phyloP scores from a whole-genome alignment of 2,888 invertebrate genomes.

The Cephus nigrinus region DNA sequence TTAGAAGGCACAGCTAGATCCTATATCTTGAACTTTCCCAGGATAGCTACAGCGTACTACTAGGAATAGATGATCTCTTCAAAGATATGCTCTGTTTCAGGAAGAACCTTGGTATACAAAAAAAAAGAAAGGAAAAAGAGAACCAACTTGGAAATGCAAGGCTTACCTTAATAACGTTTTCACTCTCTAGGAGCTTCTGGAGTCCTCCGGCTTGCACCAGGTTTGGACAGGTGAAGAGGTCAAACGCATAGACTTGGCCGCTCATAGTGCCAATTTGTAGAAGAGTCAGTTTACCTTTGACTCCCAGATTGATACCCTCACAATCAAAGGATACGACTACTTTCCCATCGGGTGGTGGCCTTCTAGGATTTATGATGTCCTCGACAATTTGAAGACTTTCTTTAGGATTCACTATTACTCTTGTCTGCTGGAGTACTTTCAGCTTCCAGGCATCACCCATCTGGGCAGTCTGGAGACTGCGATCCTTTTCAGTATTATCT shows the following conservation, averaged over 20 bases:
- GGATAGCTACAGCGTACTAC: background rate
- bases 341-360: slow-evolving; percentile 56
- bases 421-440: slow-evolving; percentile 83
- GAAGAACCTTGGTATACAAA: background rate
- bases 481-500: slow-evolving; percentile 80
- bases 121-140: background rate
- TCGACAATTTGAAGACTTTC: slow-evolving; percentile 83
- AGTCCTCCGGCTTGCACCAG: slow-evolving; percentile 84
- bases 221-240: slow-evolving; percentile 85
- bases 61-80: background rate
- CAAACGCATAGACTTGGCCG: slow-evolving; percentile 88
- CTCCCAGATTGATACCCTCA: slow-evolving; percentile 92
- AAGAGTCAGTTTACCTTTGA: slow-evolving; percentile 88
- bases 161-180: slow-evolving; percentile 81
- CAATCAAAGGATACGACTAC: slow-evolving; percentile 86
- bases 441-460: slow-evolving; percentile 82
- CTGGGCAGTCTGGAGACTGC: slow-evolving; percentile 60
- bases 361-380: slow-evolving; percentile 73
- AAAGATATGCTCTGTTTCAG: background rate
- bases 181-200: slow-evolving; percentile 82
- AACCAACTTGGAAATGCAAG: background rate
- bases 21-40: background rate
- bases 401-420: slow-evolving; percentile 82
- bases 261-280: slow-evolving; percentile 86
- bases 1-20: background rate